Base-by-base conservation (phyloP, 2,113 vertebrate species). In the Hymenochirus boettgeri region DNA sequence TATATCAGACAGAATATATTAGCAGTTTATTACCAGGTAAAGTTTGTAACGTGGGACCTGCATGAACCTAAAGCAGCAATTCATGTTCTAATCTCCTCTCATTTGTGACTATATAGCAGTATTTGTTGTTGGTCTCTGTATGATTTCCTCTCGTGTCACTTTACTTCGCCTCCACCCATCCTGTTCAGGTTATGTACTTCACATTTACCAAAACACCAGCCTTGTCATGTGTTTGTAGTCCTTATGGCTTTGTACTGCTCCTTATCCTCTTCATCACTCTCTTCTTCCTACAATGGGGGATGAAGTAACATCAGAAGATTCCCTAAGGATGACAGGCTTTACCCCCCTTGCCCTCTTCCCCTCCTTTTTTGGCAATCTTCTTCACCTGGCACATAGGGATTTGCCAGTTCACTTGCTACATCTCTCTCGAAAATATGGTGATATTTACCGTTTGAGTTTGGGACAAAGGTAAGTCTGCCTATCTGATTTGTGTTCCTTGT, bases 371-470 rank as follows among this genome's bases (percentile, higher is more conserved):
- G 92, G 91, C 0, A 91, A 92, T 22, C 84, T 92, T 66, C 50
- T 83, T 65, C 89, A 93, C 60, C 61, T 91, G 46, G 74, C 79
- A 6, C 79, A 78, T 1, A 78, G 85, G 1, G 75, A 89, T 64
- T 86, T 92, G 9, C 91, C 91, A 1, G 53, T 76, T 59, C 80
- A 93, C 27, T 77, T 96, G 58, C 83, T 86, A 1, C 21, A 62
- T 42, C 74, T 95, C 61, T 77, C 89, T n/a, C 76, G 70, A 59
- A 81, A 71, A 62, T 84, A 90, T 0, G 93, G 93, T 35, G 80
- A 83, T 23, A 73, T 94, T 75, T 96, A 90, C 70, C 77, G 83
- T 12, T 83, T 94, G 3, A 83, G 77, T 83, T 1, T 90, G 92
- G 75, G 84, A 77, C 51, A 85, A 82, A 69, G 89, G 93, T 96